Conservation (phyloP, 2,888 invertebrate genomes). For the Conus canariensis region DNA sequence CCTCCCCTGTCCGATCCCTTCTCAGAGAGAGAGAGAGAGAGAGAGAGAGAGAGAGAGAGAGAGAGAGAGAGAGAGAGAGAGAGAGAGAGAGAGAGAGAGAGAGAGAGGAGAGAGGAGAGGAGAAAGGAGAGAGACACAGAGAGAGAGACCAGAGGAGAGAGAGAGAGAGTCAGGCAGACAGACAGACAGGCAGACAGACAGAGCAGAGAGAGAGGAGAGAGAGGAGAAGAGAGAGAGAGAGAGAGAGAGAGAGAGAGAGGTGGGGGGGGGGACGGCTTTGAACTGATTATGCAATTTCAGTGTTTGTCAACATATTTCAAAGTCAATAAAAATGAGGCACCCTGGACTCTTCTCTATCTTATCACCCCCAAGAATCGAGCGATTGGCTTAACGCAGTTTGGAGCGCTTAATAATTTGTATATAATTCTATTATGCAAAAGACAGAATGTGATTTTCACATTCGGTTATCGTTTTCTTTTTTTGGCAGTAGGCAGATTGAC, state of each 20-base stretch:
- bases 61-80: neutral
- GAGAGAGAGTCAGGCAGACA: neutral
- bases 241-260: neutral
- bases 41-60: neutral
- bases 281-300: neutral
- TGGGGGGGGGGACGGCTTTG: neutral
- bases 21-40: neutral
- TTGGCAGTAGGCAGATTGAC: too few species aligned
- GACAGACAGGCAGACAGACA: too few species aligned
- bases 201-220: neutral
- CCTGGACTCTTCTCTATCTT: too few species aligned
- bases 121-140: neutral
- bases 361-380: too few species aligned
- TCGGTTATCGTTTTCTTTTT: too few species aligned
- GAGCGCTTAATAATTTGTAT: too few species aligned
- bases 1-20: too few species aligned
- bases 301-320: too few species aligned
- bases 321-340: too few species aligned
- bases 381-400: too few species aligned
- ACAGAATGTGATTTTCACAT: too few species aligned
- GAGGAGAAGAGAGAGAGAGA: slow-evolving; percentile 7
- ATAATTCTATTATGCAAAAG: too few species aligned
- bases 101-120: neutral
- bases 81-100: neutral
- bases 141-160: neutral